A percentile compares a stretch with the other conserved stretches of the same genome.
phyloP scores from a whole-genome alignment of 2,888 invertebrate species.

The Timema podura region DNA sequence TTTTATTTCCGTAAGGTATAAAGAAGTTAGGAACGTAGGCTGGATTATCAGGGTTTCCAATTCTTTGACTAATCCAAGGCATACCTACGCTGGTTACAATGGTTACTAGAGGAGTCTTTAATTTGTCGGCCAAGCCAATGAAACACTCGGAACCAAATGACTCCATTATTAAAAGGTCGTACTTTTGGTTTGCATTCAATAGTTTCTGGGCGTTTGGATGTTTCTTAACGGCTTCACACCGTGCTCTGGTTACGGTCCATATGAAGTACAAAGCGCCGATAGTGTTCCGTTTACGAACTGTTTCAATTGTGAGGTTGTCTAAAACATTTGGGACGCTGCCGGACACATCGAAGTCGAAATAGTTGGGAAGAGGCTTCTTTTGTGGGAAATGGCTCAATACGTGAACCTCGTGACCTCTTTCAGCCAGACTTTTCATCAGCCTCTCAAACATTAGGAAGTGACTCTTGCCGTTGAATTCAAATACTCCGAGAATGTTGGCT shows the following conservation, averaged over 20 bases:
- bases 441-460: conserved; percentile 49
- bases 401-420: conserved; percentile 53
- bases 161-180: conserved; percentile 36
- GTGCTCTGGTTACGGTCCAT: conserved; percentile 13
- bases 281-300: neutral
- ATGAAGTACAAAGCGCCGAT: conserved; percentile 13
- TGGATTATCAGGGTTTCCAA: conserved; percentile 34
- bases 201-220: conserved; percentile 21
- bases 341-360: conserved; percentile 32
- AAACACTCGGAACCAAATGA: conserved; percentile 35
- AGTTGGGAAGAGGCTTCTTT: conserved; percentile 44
- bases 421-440: conserved; percentile 49
- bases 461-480: conserved; percentile 50
- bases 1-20: conserved; percentile 27
- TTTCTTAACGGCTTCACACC: conserved; percentile 19
- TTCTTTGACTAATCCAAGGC: conserved; percentile 33
- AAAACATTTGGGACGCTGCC: conserved; percentile 17
- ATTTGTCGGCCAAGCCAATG: conserved; percentile 31
- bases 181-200: conserved; percentile 20
- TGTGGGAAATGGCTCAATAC: conserved; percentile 47
- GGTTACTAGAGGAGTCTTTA: conserved; percentile 32
- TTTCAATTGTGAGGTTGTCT: conserved; percentile 20
- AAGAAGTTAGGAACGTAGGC: conserved; percentile 32
- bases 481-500: conserved; percentile 47
- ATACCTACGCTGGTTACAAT: conserved; percentile 32